A percentile compares a stretch with the other conserved stretches of the same genome.
phyloP scores from a whole-genome alignment of 2,113 vertebrate species.

The Gorsachius goisagi region DNA sequence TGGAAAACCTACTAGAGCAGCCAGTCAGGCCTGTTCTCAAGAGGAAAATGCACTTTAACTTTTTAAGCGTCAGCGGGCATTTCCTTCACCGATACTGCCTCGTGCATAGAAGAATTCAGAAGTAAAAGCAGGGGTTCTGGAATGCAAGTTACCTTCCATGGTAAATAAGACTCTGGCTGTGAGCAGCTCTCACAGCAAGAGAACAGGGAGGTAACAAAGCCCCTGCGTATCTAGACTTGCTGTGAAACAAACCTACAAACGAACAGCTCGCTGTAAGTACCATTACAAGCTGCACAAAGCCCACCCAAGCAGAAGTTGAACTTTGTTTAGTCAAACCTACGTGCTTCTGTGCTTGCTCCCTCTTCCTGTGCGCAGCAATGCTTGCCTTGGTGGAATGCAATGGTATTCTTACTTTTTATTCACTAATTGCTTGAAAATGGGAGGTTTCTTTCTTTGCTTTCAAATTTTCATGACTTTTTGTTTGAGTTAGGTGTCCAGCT shows the following conservation, averaged over 20 bases:
- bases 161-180: not conserved
- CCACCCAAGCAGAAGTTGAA: rapidly evolving
- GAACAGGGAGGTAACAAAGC: not conserved
- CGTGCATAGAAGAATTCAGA: not conserved
- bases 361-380: not conserved
- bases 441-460: not conserved
- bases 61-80: not conserved
- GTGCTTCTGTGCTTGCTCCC: not conserved
- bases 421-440: not conserved
- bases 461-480: not conserved
- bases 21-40: not conserved
- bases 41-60: not conserved
- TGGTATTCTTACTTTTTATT: not conserved
- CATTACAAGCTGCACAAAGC: not conserved
- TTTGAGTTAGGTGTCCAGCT: not conserved
- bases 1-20: not conserved
- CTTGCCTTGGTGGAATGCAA: not conserved
- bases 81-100: not conserved
- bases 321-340: not conserved
- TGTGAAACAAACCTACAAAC: not conserved
- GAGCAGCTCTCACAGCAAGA: not conserved
- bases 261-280: not conserved
- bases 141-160: not conserved
- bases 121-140: not conserved
- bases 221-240: not conserved